phyloP scores from a whole-genome alignment of 37 sponge, comb jelly and placozoan species.

The Hexactinellida sp. region DNA sequence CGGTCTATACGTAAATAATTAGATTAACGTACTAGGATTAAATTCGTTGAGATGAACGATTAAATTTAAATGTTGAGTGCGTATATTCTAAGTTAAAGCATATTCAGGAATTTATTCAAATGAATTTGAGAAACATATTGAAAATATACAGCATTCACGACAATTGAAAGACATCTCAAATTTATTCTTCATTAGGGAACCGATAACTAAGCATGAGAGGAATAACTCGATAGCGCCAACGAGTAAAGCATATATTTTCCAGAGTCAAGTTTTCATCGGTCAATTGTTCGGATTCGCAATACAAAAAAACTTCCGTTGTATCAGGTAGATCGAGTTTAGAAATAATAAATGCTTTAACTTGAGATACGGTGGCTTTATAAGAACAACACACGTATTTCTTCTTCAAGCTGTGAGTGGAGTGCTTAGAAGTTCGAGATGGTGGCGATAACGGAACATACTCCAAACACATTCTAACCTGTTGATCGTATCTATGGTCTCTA shows the following conservation, averaged over 20 bases:
- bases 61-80: too few species aligned
- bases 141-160: neutral
- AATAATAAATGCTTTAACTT: neutral
- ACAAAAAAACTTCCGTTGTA: neutral
- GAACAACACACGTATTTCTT: constrained; percentile 11
- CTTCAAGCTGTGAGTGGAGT: neutral
- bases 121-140: neutral
- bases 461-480: constrained; percentile 1
- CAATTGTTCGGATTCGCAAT: neutral
- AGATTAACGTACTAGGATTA: too few species aligned
- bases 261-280: neutral
- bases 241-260: neutral
- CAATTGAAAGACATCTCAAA: neutral
- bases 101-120: too few species aligned
- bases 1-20: too few species aligned
- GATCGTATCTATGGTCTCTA: neutral
- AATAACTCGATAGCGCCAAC: constrained; percentile 12
- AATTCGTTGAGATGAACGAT: too few species aligned
- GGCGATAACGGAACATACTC: neutral
- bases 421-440: neutral
- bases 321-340: neutral
- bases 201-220: neutral
- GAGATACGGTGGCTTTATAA: neutral
- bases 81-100: too few species aligned
- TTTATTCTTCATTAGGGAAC: neutral